Base-by-base conservation (phyloP, 2,888 invertebrate genomes). In the Drosophila paracracens region DNA sequence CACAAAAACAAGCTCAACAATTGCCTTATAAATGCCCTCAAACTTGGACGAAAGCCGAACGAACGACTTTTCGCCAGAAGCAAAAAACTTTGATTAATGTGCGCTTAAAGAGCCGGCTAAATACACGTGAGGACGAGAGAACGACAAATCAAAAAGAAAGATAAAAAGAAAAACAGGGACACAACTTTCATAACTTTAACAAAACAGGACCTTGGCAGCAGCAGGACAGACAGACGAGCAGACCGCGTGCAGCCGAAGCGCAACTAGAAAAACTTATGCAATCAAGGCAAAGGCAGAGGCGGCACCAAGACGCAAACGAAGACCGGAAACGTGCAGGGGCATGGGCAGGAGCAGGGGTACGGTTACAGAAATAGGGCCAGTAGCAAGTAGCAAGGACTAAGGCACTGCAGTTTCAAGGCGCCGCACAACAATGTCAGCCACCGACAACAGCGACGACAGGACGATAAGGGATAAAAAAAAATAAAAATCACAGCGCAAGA, bases 21-120 rank as follows among this genome's bases (percentile, higher is more conserved):
- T 85, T 86, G 85, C 89, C 87, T 88, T 85, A 88, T 86, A 89
- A 85, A 89, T 89, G 87, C 87, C 79, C 79, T 65, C 79, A 85
- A 88, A 85, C 74, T 85, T 83, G 67, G 67, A 56, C 83, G 67
- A 67, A 83, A 78, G 68, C 74, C 67, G 65, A 74, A 67, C 61
- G 71, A 64, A 67, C 61, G 71, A 64, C 62, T 66, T 76, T 74
- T 65, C 61, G 46, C 67, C 27, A 65, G 83, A 81, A 76, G 57
- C 3, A 70, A 89, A 85, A 87, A 89, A 89, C 85, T 86, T 86
- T 86, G 86, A 86, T 89, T 86, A 86, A 86, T 86, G 88, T 84
- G 85, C 88, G 85, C 89, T 89, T 89, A 87, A 87, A 87, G 85
- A 89, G 80, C 74, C 82, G 75, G 74, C 81, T 83, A 84, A 84